phyloP scores from a whole-genome alignment of 1,140 invertebrate genomes.

The Drosophila kanapiae region DNA sequence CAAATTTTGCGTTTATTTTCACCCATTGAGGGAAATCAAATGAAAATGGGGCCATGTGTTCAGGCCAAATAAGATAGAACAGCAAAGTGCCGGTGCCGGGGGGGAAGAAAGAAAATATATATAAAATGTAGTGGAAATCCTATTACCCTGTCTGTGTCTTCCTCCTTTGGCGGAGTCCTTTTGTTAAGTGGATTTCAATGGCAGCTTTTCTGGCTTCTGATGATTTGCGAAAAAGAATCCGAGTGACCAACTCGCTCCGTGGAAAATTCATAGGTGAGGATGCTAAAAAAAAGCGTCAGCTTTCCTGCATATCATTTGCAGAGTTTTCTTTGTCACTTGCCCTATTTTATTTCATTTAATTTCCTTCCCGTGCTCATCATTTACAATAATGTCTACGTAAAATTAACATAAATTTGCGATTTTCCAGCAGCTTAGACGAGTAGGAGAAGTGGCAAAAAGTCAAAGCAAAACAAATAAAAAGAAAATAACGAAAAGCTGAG shows the following conservation, averaged over 20 bases:
- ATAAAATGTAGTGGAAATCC: constrained; percentile 60
- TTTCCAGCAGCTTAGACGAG: constrained; percentile 64
- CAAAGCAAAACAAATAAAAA: constrained; percentile 54
- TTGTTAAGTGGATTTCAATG: constrained; percentile 75
- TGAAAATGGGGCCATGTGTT: constrained; percentile 27
- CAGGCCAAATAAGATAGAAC: constrained; percentile 53
- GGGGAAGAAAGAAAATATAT: constrained; percentile 2
- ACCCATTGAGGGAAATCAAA: constrained; percentile 42
- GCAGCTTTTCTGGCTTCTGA: constrained; percentile 50
- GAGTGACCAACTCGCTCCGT: constrained; percentile 8
- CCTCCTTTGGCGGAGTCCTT: constrained; percentile 39
- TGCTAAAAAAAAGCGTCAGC: too few species aligned
- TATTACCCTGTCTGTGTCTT: constrained; percentile 56
- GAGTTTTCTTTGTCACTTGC: constrained; percentile 32
- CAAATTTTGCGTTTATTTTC: constrained; percentile 68
- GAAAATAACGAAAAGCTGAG: constrained; percentile 25
- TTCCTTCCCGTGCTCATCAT: constrained; percentile 68
- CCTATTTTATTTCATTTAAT: constrained; percentile 71
- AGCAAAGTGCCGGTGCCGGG: constrained; percentile 22
- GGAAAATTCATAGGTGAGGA: constrained; percentile 20
- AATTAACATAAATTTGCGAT: constrained; percentile 81
- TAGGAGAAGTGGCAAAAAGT: constrained; percentile 17
- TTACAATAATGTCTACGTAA: constrained; percentile 70
- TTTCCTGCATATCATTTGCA: constrained; percentile 22
- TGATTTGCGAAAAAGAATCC: constrained; percentile 38